Percentiles rank a stretch among this genome's conserved stretches.
phyloP scores from a whole-genome alignment of 2,888 invertebrate genomes.

The Pteria penguin region DNA sequence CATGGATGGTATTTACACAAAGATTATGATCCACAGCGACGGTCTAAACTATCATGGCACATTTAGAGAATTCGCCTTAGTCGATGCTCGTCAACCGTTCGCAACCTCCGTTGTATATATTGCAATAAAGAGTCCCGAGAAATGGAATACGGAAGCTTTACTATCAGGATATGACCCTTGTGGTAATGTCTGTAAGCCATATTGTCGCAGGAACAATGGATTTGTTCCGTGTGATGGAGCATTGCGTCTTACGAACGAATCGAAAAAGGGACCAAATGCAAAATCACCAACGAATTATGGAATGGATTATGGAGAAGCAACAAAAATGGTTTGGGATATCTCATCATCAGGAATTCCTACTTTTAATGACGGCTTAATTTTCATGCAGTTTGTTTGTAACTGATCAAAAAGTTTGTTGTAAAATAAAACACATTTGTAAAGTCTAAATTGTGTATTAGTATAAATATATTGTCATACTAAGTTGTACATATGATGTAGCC shows the following conservation, averaged over 20 bases:
- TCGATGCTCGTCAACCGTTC: constrained; percentile 58
- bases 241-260: constrained; percentile 17
- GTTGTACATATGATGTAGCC: too few relatives aligned
- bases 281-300: constrained; percentile 33
- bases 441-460: too few relatives aligned
- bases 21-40: constrained; percentile 64
- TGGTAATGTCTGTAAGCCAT: constrained; percentile 70
- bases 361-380: constrained; percentile 42
- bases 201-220: constrained; percentile 47
- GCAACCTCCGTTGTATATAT: constrained; percentile 60
- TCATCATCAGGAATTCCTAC: constrained; percentile 32
- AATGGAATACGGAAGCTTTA: constrained; percentile 53
- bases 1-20: constrained; percentile 42
- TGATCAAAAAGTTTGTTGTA: too few relatives aligned
- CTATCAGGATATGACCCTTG: constrained; percentile 67
- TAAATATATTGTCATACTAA: too few relatives aligned
- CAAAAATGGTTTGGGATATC: constrained; percentile 29
- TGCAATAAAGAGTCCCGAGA: constrained; percentile 62
- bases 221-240: constrained; percentile 44
- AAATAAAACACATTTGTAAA: too few relatives aligned
- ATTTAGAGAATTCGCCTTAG: constrained; percentile 64
- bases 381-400: constrained; percentile 55
- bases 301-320: constrained; percentile 37
- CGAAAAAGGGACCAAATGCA: not conserved
- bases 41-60: constrained; percentile 69